A percentile compares a stretch with the other conserved stretches of the same genome.
Evolutionary conservation across 2,888 invertebrate genomes (phyloP).

Genomic region (Dasysyrphus albostriatus): DNA sequence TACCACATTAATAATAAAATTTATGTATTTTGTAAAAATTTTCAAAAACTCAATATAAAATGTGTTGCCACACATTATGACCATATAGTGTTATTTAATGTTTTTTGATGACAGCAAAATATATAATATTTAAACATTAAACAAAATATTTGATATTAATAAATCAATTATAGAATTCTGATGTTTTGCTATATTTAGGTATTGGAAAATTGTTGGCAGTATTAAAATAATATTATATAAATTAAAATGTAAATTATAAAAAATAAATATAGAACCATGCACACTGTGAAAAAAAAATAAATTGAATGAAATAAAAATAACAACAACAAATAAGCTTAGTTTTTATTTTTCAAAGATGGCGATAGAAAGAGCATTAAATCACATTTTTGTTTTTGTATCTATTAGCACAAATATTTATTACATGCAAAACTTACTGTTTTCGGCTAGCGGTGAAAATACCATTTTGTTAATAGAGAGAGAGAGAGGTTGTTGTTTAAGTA

Average conservation of each 20-base stretch:
- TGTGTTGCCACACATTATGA: conserved; percentile 35
- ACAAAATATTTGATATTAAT: conserved; percentile 41
- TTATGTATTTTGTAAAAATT: conserved; percentile 38
- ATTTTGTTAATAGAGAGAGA: conserved; percentile 68
- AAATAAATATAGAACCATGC: conserved; percentile 47
- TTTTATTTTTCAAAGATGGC: conserved; percentile 22
- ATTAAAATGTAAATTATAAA: background rate
- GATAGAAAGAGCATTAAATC: conserved; percentile 53
- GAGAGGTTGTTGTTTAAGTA: conserved; percentile 55
- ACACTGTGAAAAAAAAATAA: conserved; percentile 4
- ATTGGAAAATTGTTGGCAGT: conserved; percentile 36
- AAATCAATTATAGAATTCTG: conserved; percentile 45
- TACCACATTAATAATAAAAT: conserved; percentile 15
- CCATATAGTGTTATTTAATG: conserved; percentile 32
- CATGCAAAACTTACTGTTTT: conserved; percentile 78
- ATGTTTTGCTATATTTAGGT: conserved; percentile 60
- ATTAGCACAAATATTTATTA: conserved; percentile 59
- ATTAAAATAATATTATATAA: conserved; percentile 20
- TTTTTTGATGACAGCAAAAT: conserved; percentile 62
- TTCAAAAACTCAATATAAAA: background rate
- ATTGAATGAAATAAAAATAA: background rate
- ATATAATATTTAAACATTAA: conserved; percentile 56
- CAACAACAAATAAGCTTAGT: conserved; percentile 10
- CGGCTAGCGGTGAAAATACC: conserved; percentile 77
- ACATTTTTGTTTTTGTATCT: background rate